phyloP scores from a whole-genome alignment of 92 coral and sea anemone genomes.

The Bergia puertoricense region DNA sequence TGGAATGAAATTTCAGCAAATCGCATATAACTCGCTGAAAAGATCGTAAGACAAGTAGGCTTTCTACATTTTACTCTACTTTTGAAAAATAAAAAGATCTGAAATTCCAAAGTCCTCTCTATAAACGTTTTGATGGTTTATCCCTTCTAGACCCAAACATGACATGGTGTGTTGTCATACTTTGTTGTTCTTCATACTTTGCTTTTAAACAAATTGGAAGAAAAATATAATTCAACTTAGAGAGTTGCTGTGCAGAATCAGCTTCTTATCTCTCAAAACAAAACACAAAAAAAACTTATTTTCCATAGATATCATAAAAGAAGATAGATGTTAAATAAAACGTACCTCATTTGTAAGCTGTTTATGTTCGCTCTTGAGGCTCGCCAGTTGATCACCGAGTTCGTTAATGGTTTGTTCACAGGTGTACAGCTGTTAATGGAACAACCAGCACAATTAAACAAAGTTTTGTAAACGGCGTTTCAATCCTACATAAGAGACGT shows the following conservation, averaged over 20 bases:
- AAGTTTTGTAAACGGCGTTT: background rate
- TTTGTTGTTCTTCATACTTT: background rate
- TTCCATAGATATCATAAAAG: background rate
- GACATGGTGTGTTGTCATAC: background rate
- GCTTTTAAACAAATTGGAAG: background rate
- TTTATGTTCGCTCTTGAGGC: constrained; percentile 67
- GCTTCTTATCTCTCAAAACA: background rate
- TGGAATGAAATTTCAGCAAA: too few species aligned
- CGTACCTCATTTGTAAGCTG: constrained; percentile 72
- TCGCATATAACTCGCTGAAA: too few species aligned
- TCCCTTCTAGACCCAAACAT: background rate
- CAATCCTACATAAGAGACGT: too few species aligned
- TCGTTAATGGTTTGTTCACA: constrained; percentile 84
- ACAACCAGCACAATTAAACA: background rate
- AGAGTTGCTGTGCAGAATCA: too few species aligned
- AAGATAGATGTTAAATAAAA: background rate
- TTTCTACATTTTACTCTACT: too few species aligned
- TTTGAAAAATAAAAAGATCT: too few species aligned
- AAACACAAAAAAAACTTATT: too few species aligned
- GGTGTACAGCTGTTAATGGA: constrained; percentile 57
- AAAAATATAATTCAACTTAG: too few species aligned
- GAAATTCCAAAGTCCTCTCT: too few species aligned
- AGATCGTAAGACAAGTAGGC: background rate
- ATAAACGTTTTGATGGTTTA: background rate
- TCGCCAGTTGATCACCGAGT: constrained; percentile 73